Conservation (phyloP, 2,797 vertebrate genomes). For the Smutsia gigantea region DNA sequence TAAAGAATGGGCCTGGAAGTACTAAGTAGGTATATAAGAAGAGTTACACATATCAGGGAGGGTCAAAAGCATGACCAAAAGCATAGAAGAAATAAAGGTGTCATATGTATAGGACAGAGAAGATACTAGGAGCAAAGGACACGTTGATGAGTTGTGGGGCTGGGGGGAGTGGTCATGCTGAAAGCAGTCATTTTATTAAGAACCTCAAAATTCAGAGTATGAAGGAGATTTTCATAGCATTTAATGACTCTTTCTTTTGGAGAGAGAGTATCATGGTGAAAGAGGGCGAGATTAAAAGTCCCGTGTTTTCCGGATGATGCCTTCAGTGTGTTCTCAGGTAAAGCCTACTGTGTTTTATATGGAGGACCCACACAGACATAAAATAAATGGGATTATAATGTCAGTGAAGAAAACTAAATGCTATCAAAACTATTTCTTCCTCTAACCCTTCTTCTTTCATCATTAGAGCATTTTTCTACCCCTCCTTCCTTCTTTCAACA, state of each 20-base stretch:
- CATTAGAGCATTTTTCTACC: not conserved
- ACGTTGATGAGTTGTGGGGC: not conserved
- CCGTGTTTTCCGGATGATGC: not conserved
- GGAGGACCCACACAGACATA: not conserved
- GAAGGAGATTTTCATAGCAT: not conserved
- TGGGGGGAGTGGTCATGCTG: not conserved
- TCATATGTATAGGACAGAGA: not conserved
- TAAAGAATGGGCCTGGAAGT: not conserved
- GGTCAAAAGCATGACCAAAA: not conserved
- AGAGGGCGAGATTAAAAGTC: not conserved
- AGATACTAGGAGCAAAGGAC: not conserved
- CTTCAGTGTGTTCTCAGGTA: not conserved
- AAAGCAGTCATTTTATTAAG: not conserved
- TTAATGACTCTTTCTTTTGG: not conserved
- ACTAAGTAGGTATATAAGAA: not conserved
- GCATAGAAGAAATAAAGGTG: not conserved
- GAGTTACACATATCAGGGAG: not conserved
- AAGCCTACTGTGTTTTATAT: not conserved
- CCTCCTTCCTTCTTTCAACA: not conserved
- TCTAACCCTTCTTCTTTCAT: not conserved
- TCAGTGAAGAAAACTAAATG: not conserved
- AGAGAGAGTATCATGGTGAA: not conserved
- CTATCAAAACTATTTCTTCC: not conserved
- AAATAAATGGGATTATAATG: not conserved
- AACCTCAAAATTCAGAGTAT: not conserved